Evolutionary conservation across 2,113 vertebrate species (phyloP).

Genomic region (Pica pica): DNA sequence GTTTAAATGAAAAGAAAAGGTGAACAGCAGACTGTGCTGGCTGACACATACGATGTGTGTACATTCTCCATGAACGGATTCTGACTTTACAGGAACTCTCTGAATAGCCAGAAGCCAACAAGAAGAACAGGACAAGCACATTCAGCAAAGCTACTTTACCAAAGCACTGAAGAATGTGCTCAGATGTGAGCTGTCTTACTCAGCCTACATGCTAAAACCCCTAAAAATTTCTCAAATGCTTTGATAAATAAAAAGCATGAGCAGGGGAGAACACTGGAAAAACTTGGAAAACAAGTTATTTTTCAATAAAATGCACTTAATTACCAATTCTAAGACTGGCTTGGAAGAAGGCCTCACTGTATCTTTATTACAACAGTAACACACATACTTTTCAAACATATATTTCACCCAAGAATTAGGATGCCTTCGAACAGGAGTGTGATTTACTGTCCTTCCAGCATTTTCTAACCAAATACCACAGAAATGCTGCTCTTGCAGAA

Average conservation of each 20-base stretch:
- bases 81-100: neutral
- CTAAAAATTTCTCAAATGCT: neutral
- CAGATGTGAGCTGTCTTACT: neutral
- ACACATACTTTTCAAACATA: neutral
- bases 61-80: neutral
- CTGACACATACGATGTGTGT: neutral
- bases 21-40: neutral
- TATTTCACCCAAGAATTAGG: neutral
- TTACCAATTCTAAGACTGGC: neutral
- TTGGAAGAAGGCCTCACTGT: neutral
- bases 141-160: neutral
- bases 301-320: neutral
- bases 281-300: neutral
- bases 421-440: neutral
- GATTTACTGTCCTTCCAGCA: constrained; percentile 5
- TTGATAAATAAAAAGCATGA: neutral
- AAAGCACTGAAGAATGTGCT: neutral
- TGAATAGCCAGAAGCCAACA: neutral
- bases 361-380: neutral
- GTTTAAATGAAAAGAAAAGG: neutral
- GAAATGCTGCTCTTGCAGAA: constrained; percentile 35
- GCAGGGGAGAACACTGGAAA: neutral
- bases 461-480: constrained; percentile 33
- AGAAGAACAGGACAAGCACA: neutral
- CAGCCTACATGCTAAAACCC: neutral